Conservation (phyloP, 2,888 invertebrate genomes). For the Apotomis turbidana region DNA sequence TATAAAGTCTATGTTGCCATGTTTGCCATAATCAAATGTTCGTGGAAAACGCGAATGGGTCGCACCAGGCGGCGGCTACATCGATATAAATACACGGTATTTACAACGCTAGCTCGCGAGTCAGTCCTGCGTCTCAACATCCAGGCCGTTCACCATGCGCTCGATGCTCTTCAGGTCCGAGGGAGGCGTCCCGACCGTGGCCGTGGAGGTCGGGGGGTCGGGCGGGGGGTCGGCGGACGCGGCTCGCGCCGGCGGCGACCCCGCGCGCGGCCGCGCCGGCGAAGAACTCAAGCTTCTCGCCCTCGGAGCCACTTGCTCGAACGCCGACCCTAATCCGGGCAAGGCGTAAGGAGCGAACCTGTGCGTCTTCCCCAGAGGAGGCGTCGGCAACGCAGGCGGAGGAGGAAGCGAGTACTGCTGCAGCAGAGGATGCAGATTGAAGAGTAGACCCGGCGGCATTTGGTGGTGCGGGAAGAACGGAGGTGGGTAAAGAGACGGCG, state of each 20-base stretch:
- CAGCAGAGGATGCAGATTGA: constrained; percentile 94
- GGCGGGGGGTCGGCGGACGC: constrained; percentile 80
- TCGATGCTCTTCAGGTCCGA: constrained; percentile 97
- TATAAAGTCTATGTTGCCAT: neutral
- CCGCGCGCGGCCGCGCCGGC: constrained; percentile 75
- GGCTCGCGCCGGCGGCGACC: constrained; percentile 77
- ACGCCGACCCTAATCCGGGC: constrained; percentile 91
- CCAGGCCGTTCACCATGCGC: constrained; percentile 98
- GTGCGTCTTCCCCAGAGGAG: constrained; percentile 86
- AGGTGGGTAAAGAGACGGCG: constrained; percentile 93
- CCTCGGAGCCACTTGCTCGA: constrained; percentile 94
- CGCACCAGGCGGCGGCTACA: constrained; percentile 42
- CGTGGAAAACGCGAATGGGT: constrained; percentile 15
- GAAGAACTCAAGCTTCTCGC: constrained; percentile 86
- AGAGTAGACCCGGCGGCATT: constrained; percentile 92
- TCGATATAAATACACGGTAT: constrained; percentile 79
- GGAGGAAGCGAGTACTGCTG: constrained; percentile 94
- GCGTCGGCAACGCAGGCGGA: constrained; percentile 85
- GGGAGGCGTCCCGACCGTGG: constrained; percentile 82
- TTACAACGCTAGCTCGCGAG: constrained; percentile 67
- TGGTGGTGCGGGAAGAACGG: constrained; percentile 89
- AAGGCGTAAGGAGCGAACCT: constrained; percentile 96
- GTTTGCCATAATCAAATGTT: neutral
- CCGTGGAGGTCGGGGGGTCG: constrained; percentile 82
- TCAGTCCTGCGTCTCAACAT: constrained; percentile 89